Evolutionary conservation across 1,140 invertebrate species (phyloP).

Genomic region (Theocolax elegans): DNA sequence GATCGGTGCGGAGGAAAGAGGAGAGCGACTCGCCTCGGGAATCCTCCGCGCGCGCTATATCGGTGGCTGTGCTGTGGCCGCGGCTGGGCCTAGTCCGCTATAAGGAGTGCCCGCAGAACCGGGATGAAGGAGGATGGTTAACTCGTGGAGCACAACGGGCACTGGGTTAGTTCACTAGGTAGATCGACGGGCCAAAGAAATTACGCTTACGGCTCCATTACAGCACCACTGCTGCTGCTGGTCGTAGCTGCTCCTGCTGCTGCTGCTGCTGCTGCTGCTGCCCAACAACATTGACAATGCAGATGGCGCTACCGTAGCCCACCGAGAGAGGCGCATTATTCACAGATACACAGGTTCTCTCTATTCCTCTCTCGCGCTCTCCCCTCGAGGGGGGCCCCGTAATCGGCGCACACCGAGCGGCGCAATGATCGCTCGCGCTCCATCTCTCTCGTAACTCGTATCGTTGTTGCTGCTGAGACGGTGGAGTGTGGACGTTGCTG

Average conservation of each 20-base stretch:
- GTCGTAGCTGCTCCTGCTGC: constrained; percentile 44
- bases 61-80: constrained; percentile 31
- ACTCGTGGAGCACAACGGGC: constrained; percentile 8
- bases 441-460: constrained; percentile 29
- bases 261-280: constrained; percentile 57
- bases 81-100: neutral
- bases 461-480: constrained; percentile 34
- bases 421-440: constrained; percentile 20
- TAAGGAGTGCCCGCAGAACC: too few species aligned
- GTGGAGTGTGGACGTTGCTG: constrained; percentile 9
- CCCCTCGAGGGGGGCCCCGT: neutral
- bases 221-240: constrained; percentile 38
- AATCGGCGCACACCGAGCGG: constrained; percentile 16
- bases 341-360: constrained; percentile 44
- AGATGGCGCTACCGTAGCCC: constrained; percentile 69
- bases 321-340: constrained; percentile 15
- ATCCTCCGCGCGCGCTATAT: constrained; percentile 35
- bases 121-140: constrained; percentile 2
- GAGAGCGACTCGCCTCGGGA: constrained; percentile 2
- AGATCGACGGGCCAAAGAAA: constrained; percentile 31
- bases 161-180: neutral
- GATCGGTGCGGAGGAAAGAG: too few species aligned
- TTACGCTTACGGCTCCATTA: constrained; percentile 68
- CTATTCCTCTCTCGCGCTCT: constrained; percentile 1
- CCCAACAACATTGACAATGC: constrained; percentile 77